Evolutionary conservation across 2,113 vertebrate species (phyloP).

Genomic region (Cariama cristata): DNA sequence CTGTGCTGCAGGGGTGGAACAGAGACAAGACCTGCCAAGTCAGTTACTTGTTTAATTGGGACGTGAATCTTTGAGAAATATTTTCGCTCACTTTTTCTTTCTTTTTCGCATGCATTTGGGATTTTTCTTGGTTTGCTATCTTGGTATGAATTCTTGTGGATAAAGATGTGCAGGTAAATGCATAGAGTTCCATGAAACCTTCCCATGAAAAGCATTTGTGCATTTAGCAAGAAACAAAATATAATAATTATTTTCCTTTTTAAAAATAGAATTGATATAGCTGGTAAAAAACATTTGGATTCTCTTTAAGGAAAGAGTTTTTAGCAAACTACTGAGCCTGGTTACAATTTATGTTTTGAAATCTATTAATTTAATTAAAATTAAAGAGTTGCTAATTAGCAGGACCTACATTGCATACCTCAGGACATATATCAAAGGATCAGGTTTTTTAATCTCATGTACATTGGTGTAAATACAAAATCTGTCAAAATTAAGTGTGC

Average conservation of each 20-base stretch:
- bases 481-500: neutral
- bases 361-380: neutral
- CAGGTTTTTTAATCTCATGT: neutral
- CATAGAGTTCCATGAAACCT: neutral
- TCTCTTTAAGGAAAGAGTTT: neutral
- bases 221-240: neutral
- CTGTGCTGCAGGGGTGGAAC: conserved; percentile 11
- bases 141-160: neutral
- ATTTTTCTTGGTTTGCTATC: neutral
- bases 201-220: neutral
- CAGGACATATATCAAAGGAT: neutral
- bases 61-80: neutral
- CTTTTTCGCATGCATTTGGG: neutral
- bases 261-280: neutral
- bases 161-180: neutral
- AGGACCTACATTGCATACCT: neutral
- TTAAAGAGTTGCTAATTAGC: neutral
- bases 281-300: neutral
- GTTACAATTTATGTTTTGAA: neutral
- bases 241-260: neutral
- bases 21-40: conserved; percentile 33
- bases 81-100: conserved; percentile 38
- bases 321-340: neutral
- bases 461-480: neutral
- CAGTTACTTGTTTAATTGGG: conserved; percentile 31